These are phyloP conservation scores for Sipunculus nudus DNA, from an alignment of 2,888 invertebrate genomes.

Conservation along the genomic window DNA sequence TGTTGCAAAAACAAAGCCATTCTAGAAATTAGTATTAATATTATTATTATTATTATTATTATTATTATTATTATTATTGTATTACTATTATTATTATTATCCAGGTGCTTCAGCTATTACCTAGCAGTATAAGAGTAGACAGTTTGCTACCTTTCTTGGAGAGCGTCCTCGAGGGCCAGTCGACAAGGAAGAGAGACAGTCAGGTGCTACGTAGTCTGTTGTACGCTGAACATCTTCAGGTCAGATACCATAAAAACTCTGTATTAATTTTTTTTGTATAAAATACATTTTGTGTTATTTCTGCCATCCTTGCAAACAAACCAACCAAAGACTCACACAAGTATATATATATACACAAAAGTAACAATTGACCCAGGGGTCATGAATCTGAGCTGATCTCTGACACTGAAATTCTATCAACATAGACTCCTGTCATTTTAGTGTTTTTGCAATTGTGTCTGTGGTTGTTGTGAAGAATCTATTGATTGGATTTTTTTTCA, in stretches of 20 bases:
- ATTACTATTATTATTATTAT: conserved; percentile 25
- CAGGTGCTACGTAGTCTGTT: conserved; percentile 84
- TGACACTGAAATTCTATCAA: too few species aligned
- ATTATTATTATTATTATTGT: not conserved
- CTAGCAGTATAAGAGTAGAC: conserved; percentile 80
- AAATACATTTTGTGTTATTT: conserved; percentile 7
- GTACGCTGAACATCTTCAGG: conserved; percentile 86
- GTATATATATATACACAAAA: too few species aligned
- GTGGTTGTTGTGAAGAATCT: too few species aligned
- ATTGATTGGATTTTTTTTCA: too few species aligned
- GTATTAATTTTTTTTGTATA: conserved; percentile 2
- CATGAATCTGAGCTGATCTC: too few species aligned
- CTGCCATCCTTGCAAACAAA: not conserved
- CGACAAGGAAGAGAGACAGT: conserved; percentile 78
- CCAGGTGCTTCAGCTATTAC: conserved; percentile 80
- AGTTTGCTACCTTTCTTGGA: conserved; percentile 73
- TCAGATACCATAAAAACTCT: conserved; percentile 64
- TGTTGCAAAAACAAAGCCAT: not conserved
- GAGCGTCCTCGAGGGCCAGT: conserved; percentile 81
- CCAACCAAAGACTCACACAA: too few species aligned
- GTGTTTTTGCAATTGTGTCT: too few species aligned
- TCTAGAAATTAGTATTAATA: not conserved
- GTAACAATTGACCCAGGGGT: too few species aligned
- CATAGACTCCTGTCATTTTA: too few species aligned
- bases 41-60: not conserved